Conservation (phyloP, 2,113 vertebrate species). For the Apodemus sylvaticus region DNA sequence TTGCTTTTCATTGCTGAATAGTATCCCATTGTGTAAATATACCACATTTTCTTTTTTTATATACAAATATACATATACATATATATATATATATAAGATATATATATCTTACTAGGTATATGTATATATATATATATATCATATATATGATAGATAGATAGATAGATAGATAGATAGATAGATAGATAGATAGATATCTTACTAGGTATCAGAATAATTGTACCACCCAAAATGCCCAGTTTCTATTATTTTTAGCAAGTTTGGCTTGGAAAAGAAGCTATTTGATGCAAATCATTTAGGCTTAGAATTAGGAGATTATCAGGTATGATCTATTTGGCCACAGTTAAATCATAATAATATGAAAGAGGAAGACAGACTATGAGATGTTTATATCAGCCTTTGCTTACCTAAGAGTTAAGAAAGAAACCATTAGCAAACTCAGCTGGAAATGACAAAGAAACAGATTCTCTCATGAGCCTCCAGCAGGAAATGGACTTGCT, state of each 20-base stretch:
- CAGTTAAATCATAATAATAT: not conserved
- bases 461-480: not conserved
- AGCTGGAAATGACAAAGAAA: not conserved
- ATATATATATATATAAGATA: too few species aligned
- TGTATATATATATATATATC: too few species aligned
- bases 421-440: rapidly evolving
- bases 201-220: not conserved
- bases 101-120: too few species aligned
- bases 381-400: not conserved
- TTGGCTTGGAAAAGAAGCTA: not conserved
- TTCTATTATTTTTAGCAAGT: not conserved
- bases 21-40: too few species aligned
- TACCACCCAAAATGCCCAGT: not conserved
- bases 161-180: too few species aligned
- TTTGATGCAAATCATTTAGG: not conserved
- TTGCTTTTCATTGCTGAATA: too few species aligned
- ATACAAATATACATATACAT: too few species aligned
- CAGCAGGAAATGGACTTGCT: not conserved
- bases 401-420: not conserved
- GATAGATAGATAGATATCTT: too few species aligned
- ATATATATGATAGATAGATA: too few species aligned
- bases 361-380: not conserved
- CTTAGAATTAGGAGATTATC: not conserved
- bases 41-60: too few species aligned
- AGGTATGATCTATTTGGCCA: not conserved